Evolutionary conservation across 2,888 invertebrate genomes (phyloP), one percentile per base, ranked within the genome.

Genomic region (Psylliodes chrysocephalus): DNA sequence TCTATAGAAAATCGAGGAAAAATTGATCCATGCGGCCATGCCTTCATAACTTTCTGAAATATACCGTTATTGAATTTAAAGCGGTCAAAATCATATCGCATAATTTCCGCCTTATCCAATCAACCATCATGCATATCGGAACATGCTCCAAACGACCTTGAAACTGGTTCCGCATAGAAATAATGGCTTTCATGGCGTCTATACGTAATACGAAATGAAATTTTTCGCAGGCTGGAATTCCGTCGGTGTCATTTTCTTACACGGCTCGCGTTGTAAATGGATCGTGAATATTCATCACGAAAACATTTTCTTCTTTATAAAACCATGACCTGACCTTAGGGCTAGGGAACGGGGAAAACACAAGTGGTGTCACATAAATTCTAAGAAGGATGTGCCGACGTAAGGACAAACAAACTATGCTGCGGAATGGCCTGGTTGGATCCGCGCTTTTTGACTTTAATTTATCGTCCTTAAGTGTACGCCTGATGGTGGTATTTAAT

Each of bases 281-380:
- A 19, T 55, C 55, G 62, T 66, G 55, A 62, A 66, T 66, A 66
- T 66, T 62, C 66, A 66, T 66, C 62, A 56, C 42, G 56, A 65
- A 57, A 57, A 57, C 53, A 65, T 65, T 61, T 61, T 53, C 35
- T 53, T 59, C 62, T 55, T 55, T 62, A 54, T 62, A 49, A n/a
- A 57, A 62, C 55, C 62, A 54, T 47, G 66, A 59, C 60, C 62
- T 60, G 59, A 56, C 56, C 62, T 62, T 55, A 42, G 56, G 19
- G 35, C 30, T 44, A 46, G 44, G 56, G 53, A n/a, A 47, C 42
- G 49, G 49, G 59, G 59, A 51, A 60, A 54, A 62, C 61, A 35
- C 53, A 53, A 42, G 57, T 47, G 54, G 54, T 57, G 64, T 56
- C 61, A 62, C 59, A 66, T 66, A 62, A 66, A 62, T 62, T 52